phyloP scores from a whole-genome alignment of 2,113 vertebrate species.

The Apaloderma vittatum region DNA sequence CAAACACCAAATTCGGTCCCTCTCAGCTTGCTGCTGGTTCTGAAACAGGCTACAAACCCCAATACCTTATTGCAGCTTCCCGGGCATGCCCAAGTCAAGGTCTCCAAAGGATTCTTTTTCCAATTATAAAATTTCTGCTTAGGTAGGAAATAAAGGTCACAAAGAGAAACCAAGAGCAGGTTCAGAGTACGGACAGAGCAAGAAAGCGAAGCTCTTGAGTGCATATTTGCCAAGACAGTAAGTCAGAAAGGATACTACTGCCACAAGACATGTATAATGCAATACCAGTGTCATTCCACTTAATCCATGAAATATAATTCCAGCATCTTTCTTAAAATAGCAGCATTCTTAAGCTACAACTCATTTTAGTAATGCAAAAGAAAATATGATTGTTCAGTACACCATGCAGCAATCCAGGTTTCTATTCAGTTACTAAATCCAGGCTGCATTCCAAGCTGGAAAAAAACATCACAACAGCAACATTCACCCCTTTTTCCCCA shows the following conservation, averaged over 20 bases:
- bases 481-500: not conserved
- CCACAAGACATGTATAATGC: not conserved
- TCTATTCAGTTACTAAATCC: not conserved
- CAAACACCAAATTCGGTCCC: not conserved
- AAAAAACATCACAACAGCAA: not conserved
- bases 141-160: not conserved
- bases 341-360: not conserved
- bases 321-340: not conserved
- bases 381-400: rapidly evolving
- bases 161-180: not conserved
- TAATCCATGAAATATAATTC: not conserved
- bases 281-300: not conserved
- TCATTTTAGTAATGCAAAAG: not conserved
- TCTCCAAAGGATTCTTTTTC: not conserved
- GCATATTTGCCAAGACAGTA: not conserved
- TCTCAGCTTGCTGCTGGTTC: not conserved
- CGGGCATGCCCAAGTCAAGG: not conserved
- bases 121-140: not conserved
- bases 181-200: not conserved
- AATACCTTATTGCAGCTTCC: not conserved
- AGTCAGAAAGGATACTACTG: not conserved
- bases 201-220: not conserved
- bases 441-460: not conserved
- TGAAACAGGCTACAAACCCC: not conserved
- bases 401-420: not conserved